Base-by-base conservation (phyloP, 2,888 invertebrate species). In the Cancer borealis region DNA sequence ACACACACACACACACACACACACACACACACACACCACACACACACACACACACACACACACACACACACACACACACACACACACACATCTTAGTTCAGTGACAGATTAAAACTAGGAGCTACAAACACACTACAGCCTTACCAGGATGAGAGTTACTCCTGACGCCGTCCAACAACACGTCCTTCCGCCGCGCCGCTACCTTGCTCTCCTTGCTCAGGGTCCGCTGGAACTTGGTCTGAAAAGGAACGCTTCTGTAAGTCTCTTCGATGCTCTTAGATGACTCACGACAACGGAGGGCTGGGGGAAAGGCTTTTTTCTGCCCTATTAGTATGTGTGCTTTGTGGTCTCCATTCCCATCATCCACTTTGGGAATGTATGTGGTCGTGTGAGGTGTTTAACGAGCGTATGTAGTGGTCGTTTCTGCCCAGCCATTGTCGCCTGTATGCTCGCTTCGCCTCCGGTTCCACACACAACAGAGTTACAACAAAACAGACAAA, bases 151-250 rank as follows among this genome's bases (percentile, higher is more conserved):
- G 95, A 3, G 95, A 95, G 89, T 95, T 94, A 88, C 93, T 92
- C 73, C 95, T 45, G 39, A 73, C 92, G n/a, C 93, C 92, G 66
- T 95, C 95, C 8, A 93, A 45, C 30, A 93, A 92, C 26, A 90
- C 73, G 39, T 93, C 92, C 54, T 92, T 95, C 79, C 95, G 49
- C 54, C 93, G 66, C 39, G 92, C 54, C 45, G 88, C 14, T 88
- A 92, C 93, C 88, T 94, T 95, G 84, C 95, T 92, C 45, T 95
- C 95, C 93, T 94, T 95, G 66, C 95, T 95, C 84, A 95, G 84
- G 8, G 94, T 95, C 73, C 95, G 91, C 87, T 95, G 94, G 92
- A 95, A 95, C 88, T 93, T 93, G 17, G 95, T 95, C 95, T 95
- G 95, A 17, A 94, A 92, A 30, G 39, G 5, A 45, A 30, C 49